These are phyloP conservation scores for Talpa occidentalis DNA, from an alignment of 2,113 vertebrate genomes.

Conservation along the genomic window DNA sequence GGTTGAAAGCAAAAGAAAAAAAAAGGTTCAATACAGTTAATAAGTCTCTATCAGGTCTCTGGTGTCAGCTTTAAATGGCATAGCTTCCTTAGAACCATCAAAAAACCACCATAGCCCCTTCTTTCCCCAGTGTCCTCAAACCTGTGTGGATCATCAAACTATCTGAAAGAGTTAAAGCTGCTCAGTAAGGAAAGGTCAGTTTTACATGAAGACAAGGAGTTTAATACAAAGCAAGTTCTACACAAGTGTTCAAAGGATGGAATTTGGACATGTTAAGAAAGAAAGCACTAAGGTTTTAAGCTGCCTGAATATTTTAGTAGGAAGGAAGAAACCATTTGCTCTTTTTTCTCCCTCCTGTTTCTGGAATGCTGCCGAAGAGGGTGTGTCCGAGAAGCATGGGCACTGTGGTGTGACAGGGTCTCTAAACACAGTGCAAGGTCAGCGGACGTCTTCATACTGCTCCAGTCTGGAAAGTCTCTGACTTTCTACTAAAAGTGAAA, in stretches of 20 bases:
- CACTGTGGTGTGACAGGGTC: slow-evolving; percentile 81
- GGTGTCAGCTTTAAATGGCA: slow-evolving; percentile 75
- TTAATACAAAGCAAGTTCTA: slow-evolving; percentile 86
- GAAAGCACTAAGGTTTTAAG: slow-evolving; percentile 90
- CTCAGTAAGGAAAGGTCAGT: slow-evolving; percentile 82
- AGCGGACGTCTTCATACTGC: slow-evolving; percentile 75
- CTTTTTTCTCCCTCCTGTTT: slow-evolving; percentile 74
- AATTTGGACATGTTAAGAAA: slow-evolving; percentile 86
- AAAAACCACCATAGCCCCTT: slow-evolving; percentile 34
- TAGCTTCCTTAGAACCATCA: slow-evolving; percentile 72
- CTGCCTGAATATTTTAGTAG: slow-evolving; percentile 89
- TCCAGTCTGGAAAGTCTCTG: slow-evolving; percentile 76
- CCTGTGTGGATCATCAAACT: slow-evolving; percentile 77
- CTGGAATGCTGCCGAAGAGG: slow-evolving; percentile 89
- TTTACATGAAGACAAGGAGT: slow-evolving; percentile 84
- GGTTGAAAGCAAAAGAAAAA: slow-evolving; percentile 81
- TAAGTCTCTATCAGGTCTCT: slow-evolving; percentile 82
- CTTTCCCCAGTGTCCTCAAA: slow-evolving; percentile 69
- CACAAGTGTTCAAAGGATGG: slow-evolving; percentile 82
- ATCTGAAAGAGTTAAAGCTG: slow-evolving; percentile 77
- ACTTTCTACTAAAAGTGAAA: slow-evolving; percentile 74
- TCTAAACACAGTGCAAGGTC: slow-evolving; percentile 84
- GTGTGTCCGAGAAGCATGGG: slow-evolving; percentile 81
- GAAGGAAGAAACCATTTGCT: slow-evolving; percentile 64
- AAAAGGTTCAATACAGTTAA: slow-evolving; percentile 78